Evolutionary conservation across 2,797 vertebrate genomes (phyloP).

Genomic region (Sciaenops ocellatus): DNA sequence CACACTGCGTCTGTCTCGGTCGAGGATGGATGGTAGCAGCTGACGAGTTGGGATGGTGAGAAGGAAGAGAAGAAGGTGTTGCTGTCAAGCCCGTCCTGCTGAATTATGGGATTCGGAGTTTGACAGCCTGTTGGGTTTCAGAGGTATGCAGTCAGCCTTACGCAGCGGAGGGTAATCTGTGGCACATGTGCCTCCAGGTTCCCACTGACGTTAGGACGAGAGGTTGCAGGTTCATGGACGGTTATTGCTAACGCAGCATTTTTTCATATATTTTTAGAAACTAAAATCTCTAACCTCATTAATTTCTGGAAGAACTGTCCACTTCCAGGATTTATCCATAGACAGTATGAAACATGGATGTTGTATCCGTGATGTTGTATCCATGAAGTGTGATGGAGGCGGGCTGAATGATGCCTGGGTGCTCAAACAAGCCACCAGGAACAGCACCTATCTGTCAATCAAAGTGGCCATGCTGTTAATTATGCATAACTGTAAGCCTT

Average conservation of each 20-base stretch:
- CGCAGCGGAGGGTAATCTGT: conserved; percentile 58
- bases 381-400: no score
- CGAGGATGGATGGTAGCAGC: conserved; percentile 47
- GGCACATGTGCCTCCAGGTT: conserved; percentile 70
- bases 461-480: no score
- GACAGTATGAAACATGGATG: no score
- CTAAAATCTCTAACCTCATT: background rate
- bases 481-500: no score
- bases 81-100: conserved; percentile 42
- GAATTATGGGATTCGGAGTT: conserved; percentile 71
- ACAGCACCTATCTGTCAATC: no score
- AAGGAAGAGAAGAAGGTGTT: conserved; percentile 48
- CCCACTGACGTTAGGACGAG: conserved; percentile 26
- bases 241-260: background rate
- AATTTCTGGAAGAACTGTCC: background rate
- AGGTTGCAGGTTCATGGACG: background rate
- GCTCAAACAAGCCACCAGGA: no score
- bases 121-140: conserved; percentile 73
- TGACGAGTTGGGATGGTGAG: conserved; percentile 21
- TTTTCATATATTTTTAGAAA: background rate
- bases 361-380: no score
- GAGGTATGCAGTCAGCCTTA: conserved; percentile 51
- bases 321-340: no score
- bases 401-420: no score
- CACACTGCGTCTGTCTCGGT: conserved; percentile 15